Base-by-base conservation (phyloP, 2,113 vertebrate genomes). In the Acrocephalus arundinaceus region DNA sequence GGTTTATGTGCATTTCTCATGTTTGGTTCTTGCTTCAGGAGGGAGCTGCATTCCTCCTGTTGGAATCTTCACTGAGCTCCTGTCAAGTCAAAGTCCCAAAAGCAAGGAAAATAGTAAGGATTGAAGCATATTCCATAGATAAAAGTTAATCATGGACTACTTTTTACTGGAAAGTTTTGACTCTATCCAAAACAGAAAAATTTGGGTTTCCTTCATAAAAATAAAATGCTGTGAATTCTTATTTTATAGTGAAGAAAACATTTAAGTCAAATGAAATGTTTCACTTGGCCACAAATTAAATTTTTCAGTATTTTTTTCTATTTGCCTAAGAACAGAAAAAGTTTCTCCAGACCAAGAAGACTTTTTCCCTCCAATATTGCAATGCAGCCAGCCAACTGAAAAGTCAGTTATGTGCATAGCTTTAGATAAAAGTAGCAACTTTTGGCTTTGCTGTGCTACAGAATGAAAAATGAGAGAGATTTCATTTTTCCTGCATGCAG, bases 341-440 rank as follows among this genome's bases (percentile, higher is more conserved):
- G 7, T 70, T 80, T 27, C 31, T 90, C 86, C 61, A 78, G 65
- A 89, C 85, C 39, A 78, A 65, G 61, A 30, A 81, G 70, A 52
- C 48, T 81, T 58, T 73, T 94, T 68, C 22, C 30, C 52, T 93
- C 73, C 70, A 87, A 45, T 87, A 89, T 80, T 94, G 87, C 91
- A 92, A 21, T 63, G 73, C 52, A 92, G 35, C 16, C 73, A 92
- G 77, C 33, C 84, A 92, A 81, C 39, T 85, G 84, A 89, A 92
- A 85, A 94, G 76, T 91, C 80, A 92, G 65, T 78, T 89, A 65
- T 81, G 70, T 15, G 4, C 68, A 41, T 71, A 94, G 84, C 77
- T 95, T 89, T 94, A 81, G 93, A 89, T 88, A 93, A 90, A 97
- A 96, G 91, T 85, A 94, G 77, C 54, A 94, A 93, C 57, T 87